Conservation (phyloP, 1,140 invertebrate species). For the Copidosoma floridanum region DNA sequence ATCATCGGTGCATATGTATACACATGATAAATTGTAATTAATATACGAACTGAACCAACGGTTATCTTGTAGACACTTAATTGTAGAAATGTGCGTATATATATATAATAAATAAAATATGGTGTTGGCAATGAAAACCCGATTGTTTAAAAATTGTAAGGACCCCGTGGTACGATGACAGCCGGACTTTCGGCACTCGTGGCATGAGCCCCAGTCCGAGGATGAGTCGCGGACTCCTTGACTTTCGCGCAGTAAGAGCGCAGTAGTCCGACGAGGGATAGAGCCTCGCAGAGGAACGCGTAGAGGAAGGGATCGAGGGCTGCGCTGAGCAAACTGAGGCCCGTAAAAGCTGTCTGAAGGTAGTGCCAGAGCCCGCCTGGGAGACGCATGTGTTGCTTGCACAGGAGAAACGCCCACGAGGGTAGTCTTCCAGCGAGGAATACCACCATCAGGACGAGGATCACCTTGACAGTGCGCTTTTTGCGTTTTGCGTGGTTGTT, state of each 20-base stretch:
- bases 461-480: constrained; percentile 58
- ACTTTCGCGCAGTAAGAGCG: too few relatives aligned
- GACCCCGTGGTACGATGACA: constrained; percentile 13
- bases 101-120: too few relatives aligned
- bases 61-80: too few relatives aligned
- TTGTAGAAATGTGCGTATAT: too few relatives aligned
- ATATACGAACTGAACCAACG: too few relatives aligned
- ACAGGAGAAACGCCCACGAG: constrained; percentile 54
- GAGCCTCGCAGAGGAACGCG: constrained; percentile 57
- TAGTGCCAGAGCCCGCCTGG: constrained; percentile 47
- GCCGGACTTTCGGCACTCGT: too few relatives aligned
- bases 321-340: constrained; percentile 55
- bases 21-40: too few relatives aligned
- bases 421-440: constrained; percentile 59
- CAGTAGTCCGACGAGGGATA: too few relatives aligned
- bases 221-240: too few relatives aligned
- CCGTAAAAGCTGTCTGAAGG: constrained; percentile 51
- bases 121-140: too few relatives aligned
- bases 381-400: constrained; percentile 46
- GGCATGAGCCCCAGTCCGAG: too few relatives aligned
- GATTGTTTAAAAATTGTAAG: constrained; percentile 1
- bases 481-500: constrained; percentile 48
- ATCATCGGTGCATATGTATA: too few relatives aligned
- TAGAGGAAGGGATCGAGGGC: constrained; percentile 61
- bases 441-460: constrained; percentile 56